Percentiles rank a stretch among this genome's conserved stretches.
Conservation (phyloP, 92 coral and sea anemone genomes). For the Galaxea fascicularis region DNA sequence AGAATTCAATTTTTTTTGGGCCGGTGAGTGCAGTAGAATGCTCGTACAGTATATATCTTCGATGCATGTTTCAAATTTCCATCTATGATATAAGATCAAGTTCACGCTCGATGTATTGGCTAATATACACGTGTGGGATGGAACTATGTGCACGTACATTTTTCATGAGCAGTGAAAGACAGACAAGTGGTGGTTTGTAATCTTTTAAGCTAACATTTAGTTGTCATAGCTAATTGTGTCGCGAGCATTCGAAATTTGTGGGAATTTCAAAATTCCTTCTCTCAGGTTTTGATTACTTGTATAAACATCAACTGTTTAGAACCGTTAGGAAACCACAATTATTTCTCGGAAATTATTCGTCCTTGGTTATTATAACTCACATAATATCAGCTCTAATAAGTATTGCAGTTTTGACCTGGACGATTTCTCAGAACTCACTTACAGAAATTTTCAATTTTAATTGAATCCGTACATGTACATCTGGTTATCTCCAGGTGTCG, state of each 20-base stretch:
- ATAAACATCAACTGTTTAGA: neutral
- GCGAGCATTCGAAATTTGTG: constrained; percentile 11
- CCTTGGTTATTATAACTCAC: neutral
- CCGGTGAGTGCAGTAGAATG: neutral
- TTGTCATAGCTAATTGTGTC: neutral
- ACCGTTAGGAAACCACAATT: constrained; percentile 29
- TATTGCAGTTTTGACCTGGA: neutral
- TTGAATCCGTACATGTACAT: too few relatives aligned
- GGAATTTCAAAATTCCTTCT: neutral
- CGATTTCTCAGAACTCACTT: neutral
- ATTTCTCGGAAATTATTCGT: neutral
- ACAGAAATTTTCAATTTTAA: neutral
- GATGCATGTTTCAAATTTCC: neutral
- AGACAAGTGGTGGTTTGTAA: neutral
- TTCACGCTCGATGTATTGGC: constrained; percentile 19
- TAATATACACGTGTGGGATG: neutral
- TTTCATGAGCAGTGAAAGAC: neutral
- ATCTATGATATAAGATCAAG: neutral
- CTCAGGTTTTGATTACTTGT: neutral
- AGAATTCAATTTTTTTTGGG: neutral
- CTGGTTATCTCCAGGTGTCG: neutral
- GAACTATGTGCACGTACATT: constrained; percentile 8
- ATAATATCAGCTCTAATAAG: neutral
- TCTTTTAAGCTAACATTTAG: neutral
- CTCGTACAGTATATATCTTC: neutral